Conservation (phyloP, 1,140 invertebrate species). For the Drosophila sturtevanti region DNA sequence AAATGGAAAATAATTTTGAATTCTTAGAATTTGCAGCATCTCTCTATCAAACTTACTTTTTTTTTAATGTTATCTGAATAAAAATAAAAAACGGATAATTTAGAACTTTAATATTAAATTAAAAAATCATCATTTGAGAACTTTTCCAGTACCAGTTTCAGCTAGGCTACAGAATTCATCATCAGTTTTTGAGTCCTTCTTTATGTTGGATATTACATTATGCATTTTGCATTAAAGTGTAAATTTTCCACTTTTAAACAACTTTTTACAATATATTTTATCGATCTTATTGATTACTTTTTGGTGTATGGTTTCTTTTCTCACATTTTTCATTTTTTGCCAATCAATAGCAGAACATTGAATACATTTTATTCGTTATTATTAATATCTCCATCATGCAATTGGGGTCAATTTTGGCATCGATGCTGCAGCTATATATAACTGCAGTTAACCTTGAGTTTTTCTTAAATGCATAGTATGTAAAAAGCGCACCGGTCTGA, state of each 20-base stretch:
- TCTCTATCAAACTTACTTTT: too few species aligned
- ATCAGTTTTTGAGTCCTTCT: too few species aligned
- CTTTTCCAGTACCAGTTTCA: too few species aligned
- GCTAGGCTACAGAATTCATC: too few species aligned
- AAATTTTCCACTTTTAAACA: not conserved
- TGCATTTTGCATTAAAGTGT: not conserved
- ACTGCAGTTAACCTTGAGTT: constrained; percentile 64
- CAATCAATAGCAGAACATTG: constrained; percentile 27
- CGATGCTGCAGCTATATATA: constrained; percentile 69
- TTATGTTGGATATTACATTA: too few species aligned
- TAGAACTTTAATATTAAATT: too few species aligned
- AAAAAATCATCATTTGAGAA: too few species aligned
- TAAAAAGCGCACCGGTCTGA: constrained; percentile 16
- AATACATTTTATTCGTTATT: constrained; percentile 53
- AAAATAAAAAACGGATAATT: too few species aligned
- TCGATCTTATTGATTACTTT: not conserved
- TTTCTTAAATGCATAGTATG: too few species aligned
- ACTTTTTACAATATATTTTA: not conserved
- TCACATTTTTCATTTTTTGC: not conserved
- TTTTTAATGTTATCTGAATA: too few species aligned
- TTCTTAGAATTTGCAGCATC: too few species aligned
- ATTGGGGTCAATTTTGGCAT: constrained; percentile 16
- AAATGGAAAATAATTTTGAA: too few species aligned
- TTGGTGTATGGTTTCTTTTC: constrained; percentile 4
- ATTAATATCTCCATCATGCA: constrained; percentile 60